Base-by-base conservation (phyloP, 2,888 invertebrate species). In the Acrocyrtus sp. region DNA sequence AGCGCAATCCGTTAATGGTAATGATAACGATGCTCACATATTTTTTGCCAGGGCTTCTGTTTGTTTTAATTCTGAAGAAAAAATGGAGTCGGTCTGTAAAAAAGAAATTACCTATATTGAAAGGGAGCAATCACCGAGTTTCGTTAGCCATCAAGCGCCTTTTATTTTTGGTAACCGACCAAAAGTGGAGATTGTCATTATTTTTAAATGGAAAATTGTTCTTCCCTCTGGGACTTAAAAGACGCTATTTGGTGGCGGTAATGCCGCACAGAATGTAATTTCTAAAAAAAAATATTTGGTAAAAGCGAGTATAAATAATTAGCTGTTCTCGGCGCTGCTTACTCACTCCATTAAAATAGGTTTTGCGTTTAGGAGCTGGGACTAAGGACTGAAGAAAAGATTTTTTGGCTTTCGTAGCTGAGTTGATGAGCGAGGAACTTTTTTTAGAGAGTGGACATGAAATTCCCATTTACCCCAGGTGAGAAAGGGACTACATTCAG, bases 111-210 rank as follows among this genome's bases (percentile, higher is more conserved):
- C n/a, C n/a, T n/a, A n/a, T n/a, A n/a, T n/a, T n/a, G n/a, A n/a
- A n/a, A n/a, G n/a, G n/a, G n/a, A n/a, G n/a, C n/a, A n/a, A n/a
- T n/a, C 45, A 12, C 50, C 26, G 24, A 15, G 22, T 50, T 50
- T 50, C 26, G 50, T 26, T 24, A 26, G 26, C 34, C 34, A 34
- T 34, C 34, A n/a, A n/a, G n/a, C n/a, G n/a, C n/a, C n/a, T n/a
- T n/a, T 34, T 12, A 5, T 34, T 34, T 34, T 34, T 34, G 12
- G 5, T 34, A 34, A 34, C 34, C 34, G 34, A 34, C 34, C 6
- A 50, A 50, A 48, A 66, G 29, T 65, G 27, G 29, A 65, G 45
- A 57, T 57, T 57, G 56, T 66, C 56, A 66, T 66, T 56, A 56
- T 29, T 66, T 56, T 56, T 50, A 66, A 48, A 57, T 22, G 50